phyloP scores from a whole-genome alignment of 2,113 vertebrate genomes.

The Hoplias malabaricus region DNA sequence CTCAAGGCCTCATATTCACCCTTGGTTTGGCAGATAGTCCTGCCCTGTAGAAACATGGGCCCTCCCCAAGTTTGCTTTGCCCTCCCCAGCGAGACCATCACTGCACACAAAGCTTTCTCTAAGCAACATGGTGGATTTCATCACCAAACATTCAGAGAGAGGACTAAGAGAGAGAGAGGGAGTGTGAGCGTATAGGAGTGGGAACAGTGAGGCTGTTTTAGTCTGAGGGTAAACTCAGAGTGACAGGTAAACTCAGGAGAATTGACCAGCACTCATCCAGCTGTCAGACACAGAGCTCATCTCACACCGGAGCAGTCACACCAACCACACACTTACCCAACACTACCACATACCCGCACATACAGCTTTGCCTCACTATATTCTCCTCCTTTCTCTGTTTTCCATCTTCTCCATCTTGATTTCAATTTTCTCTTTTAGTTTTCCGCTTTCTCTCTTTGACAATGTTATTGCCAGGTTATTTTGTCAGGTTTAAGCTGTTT shows the following conservation, averaged over 20 bases:
- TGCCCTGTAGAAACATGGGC: too few relatives aligned
- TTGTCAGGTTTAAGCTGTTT: not conserved
- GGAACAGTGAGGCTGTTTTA: too few relatives aligned
- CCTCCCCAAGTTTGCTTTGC: too few relatives aligned
- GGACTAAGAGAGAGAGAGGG: conserved; percentile 57
- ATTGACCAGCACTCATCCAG: conserved; percentile 72
- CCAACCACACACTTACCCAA: conserved; percentile 66
- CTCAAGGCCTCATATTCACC: too few relatives aligned
- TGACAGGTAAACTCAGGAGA: conserved; percentile 78
- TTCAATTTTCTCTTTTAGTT: not conserved
- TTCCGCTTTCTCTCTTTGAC: too few relatives aligned
- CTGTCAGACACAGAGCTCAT: conserved; percentile 71
- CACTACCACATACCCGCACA: conserved; percentile 37
- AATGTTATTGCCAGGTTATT: not conserved
- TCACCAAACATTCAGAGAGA: too few relatives aligned
- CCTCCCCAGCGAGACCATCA: too few relatives aligned
- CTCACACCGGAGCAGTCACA: conserved; percentile 65
- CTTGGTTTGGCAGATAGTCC: too few relatives aligned
- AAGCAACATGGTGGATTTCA: too few relatives aligned
- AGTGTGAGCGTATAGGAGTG: conserved; percentile 64
- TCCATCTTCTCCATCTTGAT: not conserved
- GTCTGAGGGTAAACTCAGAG: conserved; percentile 62
- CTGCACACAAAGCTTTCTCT: too few relatives aligned
- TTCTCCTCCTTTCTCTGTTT: not conserved
- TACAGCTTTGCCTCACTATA: conserved; percentile 63